phyloP scores from a whole-genome alignment of 64 coral and sea anemone species.

The Montipora cactus region DNA sequence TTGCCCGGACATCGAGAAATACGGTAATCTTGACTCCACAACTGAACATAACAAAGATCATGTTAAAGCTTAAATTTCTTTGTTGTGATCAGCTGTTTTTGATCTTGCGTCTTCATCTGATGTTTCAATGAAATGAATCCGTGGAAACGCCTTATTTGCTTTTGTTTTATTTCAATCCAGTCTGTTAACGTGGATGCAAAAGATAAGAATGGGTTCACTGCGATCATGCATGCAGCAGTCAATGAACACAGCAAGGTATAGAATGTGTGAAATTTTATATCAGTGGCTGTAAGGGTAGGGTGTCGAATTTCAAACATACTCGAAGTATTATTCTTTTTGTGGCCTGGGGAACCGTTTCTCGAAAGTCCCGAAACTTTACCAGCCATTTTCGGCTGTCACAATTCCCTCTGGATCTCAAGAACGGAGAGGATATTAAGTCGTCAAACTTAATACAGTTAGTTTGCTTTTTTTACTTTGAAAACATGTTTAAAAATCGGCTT shows the following conservation, averaged over 20 bases:
- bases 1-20: slow-evolving; percentile 81
- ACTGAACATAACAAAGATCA: not conserved
- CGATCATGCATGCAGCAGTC: slow-evolving; percentile 70
- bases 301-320: not conserved
- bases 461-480: too few species aligned
- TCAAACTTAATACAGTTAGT: too few species aligned
- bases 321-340: too few species aligned
- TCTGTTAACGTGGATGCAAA: slow-evolving; percentile 83
- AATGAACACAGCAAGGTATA: slow-evolving; percentile 70
- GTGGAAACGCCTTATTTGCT: not conserved
- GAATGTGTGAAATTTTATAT: not conserved
- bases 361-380: too few species aligned
- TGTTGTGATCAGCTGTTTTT: not conserved
- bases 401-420: too few species aligned
- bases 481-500: too few species aligned
- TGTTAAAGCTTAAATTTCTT: too few species aligned
- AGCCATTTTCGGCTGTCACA: too few species aligned
- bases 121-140: not conserved
- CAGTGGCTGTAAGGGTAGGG: too few species aligned
- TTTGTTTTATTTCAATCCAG: slow-evolving; percentile 7
- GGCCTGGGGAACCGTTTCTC: too few species aligned
- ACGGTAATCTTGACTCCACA: slow-evolving; percentile 30
- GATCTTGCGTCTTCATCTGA: not conserved
- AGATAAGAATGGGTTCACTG: slow-evolving; percentile 79
- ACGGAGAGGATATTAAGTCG: too few species aligned